phyloP scores from a whole-genome alignment of 2,797 vertebrate species.

The Lepus oiostolus region DNA sequence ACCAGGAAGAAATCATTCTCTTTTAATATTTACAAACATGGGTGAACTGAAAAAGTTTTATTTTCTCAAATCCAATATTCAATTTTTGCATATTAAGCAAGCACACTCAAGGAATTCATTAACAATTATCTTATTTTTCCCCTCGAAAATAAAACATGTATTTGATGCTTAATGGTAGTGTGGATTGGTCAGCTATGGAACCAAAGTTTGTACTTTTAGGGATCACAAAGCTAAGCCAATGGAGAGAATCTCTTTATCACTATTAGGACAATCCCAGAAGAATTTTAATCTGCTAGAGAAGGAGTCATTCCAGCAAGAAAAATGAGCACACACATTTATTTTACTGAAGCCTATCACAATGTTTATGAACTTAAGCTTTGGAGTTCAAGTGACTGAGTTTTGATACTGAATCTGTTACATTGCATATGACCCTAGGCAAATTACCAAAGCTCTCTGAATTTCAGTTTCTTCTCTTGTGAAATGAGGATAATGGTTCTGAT shows the following conservation, averaged over 20 bases:
- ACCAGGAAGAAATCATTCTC: not conserved
- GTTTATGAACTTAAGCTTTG: constrained; percentile 14
- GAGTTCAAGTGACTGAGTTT: not conserved
- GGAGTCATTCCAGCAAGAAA: not conserved
- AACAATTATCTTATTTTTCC: not conserved
- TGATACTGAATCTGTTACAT: not conserved
- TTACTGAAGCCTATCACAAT: not conserved
- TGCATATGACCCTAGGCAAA: not conserved
- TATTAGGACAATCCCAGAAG: not conserved
- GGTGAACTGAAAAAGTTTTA: not conserved
- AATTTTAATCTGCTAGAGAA: constrained; percentile 23
- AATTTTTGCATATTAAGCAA: constrained; percentile 40
- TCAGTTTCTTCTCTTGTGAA: not conserved
- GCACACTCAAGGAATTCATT: not conserved
- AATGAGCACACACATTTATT: not conserved
- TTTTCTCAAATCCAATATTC: not conserved
- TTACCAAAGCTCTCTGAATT: not conserved
- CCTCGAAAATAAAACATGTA: not conserved
- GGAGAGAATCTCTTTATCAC: not conserved
- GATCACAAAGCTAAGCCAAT: not conserved
- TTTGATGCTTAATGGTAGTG: not conserved
- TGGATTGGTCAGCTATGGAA: not conserved
- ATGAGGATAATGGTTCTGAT: not conserved
- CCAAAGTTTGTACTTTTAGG: not conserved
- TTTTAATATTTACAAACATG: constrained; percentile 45